Base-by-base conservation (phyloP, 30 jellyfish, hydroid and myxozoan genomes). In the Aurelia aurita complex sp. Pacific region DNA sequence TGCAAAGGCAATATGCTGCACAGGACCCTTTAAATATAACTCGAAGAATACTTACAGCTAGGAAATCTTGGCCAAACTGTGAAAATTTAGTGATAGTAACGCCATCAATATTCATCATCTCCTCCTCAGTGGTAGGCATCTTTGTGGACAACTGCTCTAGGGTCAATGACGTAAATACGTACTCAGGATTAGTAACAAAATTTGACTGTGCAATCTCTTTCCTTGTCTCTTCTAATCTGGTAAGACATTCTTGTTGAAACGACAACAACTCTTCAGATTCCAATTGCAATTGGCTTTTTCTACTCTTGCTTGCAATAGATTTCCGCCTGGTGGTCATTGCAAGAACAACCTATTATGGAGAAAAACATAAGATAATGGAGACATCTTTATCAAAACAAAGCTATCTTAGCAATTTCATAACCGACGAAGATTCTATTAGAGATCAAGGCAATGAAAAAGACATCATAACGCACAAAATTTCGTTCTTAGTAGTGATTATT, bases 41-140 rank as follows among this genome's bases (percentile, higher is more conserved):
- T 10, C 9, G 8, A 7, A 57, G 35, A 11, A n/a, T 32, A 80
- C 93, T n/a, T 50, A 93, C 98, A 76, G 74, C 75, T 1, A 93
- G 76, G 73, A 88, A 85, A 16, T 93, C 96, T 10, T 85, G 96
- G 10, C 98, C 98, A 86, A 89, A 93, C 91, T 88, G 90, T n/a
- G 83, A 73, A 67, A 29, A 85, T 89, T 94, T 88, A 32, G 35
- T 34, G 38, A 61, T 91, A 6, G 97, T 95, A 2, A 95, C 92
- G 6, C 99, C 99, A 60, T 91, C 96, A 46, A 85, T 64, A 23
- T 85, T 73, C 82, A 85, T 64, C 97, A 95, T 86, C 38, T 95
- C 99, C 10, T 67, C 90, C 12, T 62, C 74, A 55, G 75, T 64
- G 15, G 89, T 73, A n/a, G 99, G 99, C 89, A 90, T 72, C 69